phyloP scores from a whole-genome alignment of 1,140 invertebrate species.

The Drosophila pallidifrons region DNA sequence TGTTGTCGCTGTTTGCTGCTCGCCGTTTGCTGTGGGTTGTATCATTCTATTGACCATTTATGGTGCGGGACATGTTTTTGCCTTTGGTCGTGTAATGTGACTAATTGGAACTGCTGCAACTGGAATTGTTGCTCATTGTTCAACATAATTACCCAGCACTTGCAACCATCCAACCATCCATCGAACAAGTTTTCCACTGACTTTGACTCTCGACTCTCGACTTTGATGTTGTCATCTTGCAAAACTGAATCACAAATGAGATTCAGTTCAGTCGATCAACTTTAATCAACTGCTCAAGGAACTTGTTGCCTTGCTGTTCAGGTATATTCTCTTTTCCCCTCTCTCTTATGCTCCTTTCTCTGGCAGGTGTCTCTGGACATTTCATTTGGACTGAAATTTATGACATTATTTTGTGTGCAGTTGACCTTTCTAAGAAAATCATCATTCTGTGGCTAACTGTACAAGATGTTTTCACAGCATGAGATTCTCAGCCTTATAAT shows the following conservation, averaged over 20 bases:
- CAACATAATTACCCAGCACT: constrained; percentile 64
- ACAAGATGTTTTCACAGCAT: constrained; percentile 22
- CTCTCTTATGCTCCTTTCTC: neutral
- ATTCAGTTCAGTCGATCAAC: constrained; percentile 27
- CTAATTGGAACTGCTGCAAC: constrained; percentile 62
- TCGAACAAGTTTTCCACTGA: constrained; percentile 23
- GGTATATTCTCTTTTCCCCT: constrained; percentile 9
- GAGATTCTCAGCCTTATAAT: constrained; percentile 25
- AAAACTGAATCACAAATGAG: constrained; percentile 51
- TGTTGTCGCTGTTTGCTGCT: constrained; percentile 23
- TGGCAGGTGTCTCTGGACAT: constrained; percentile 39
- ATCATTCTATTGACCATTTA: constrained; percentile 54
- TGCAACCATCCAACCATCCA: constrained; percentile 7
- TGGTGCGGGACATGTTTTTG: constrained; percentile 54
- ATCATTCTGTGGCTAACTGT: constrained; percentile 38
- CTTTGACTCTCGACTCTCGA: constrained; percentile 9
- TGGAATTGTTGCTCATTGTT: constrained; percentile 64
- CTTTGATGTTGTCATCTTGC: constrained; percentile 44
- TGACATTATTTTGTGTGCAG: constrained; percentile 46
- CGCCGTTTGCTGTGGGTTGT: constrained; percentile 25
- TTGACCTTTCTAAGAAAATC: constrained; percentile 46
- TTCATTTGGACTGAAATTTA: constrained; percentile 45
- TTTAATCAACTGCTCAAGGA: constrained; percentile 25
- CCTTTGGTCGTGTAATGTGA: constrained; percentile 55
- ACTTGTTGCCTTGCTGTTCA: constrained; percentile 12